Conservation (phyloP, 2,113 vertebrate species). For the Cyanoramphus novaezelandiae region DNA sequence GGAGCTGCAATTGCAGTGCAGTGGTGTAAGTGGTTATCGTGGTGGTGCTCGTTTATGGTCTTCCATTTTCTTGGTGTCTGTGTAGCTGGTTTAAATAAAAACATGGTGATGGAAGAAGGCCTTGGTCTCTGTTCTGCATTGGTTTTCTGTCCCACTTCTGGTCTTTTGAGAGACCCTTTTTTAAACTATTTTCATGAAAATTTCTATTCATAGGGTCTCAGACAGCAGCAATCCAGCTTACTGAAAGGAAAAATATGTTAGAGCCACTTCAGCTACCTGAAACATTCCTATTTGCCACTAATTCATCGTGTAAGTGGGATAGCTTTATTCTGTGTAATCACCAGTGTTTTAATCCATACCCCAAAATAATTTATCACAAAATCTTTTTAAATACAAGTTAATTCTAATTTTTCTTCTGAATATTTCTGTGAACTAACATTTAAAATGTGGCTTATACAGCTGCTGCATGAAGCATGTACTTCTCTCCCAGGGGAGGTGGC, state of each 20-base stretch:
- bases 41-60: accelerated
- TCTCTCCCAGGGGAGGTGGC: not conserved
- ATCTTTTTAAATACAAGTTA: not conserved
- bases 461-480: not conserved
- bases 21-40: accelerated
- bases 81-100: not conserved
- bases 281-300: not conserved
- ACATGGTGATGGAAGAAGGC: not conserved
- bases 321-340: not conserved
- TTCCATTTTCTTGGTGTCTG: not conserved
- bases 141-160: not conserved
- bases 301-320: not conserved
- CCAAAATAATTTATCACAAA: not conserved
- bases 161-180: not conserved
- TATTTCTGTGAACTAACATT: not conserved
- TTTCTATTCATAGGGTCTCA: not conserved
- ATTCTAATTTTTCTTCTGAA: not conserved
- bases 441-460: not conserved
- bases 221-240: not conserved
- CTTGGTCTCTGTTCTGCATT: accelerated
- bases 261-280: not conserved
- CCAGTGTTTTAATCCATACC: accelerated
- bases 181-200: accelerated
- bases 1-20: not conserved
- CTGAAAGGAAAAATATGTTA: not conserved